Evolutionary conservation across 2,113 vertebrate genomes (phyloP).

Genomic region (Cynoglossus semilaevis): DNA sequence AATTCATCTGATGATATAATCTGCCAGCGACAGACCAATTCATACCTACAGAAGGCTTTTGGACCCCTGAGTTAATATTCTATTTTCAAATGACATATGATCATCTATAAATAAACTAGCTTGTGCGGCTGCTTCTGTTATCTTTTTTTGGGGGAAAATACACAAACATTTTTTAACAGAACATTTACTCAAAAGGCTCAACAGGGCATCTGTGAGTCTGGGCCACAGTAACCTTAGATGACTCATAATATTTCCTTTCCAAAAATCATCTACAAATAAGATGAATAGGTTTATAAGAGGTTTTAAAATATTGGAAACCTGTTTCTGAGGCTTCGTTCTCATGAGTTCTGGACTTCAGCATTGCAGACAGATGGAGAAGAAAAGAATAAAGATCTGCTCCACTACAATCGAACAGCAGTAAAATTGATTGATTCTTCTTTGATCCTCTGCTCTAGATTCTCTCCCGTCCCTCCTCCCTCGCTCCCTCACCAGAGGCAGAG

Average conservation of each 20-base stretch:
- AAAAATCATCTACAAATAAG: too few relatives aligned
- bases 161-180: too few relatives aligned
- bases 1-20: background rate
- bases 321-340: too few relatives aligned
- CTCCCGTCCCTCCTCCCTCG: conserved; percentile 40
- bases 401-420: conserved; percentile 33
- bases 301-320: background rate
- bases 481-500: conserved; percentile 40
- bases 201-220: too few relatives aligned
- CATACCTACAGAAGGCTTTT: background rate
- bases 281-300: background rate
- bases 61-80: background rate
- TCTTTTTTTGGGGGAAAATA: too few relatives aligned
- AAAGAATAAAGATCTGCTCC: conserved; percentile 29
- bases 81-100: too few relatives aligned
- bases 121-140: too few relatives aligned
- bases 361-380: conserved; percentile 13
- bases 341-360: background rate
- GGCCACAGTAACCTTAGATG: too few relatives aligned
- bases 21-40: background rate
- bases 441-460: conserved; percentile 37
- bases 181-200: too few relatives aligned
- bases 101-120: too few relatives aligned
- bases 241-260: too few relatives aligned
- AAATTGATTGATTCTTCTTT: conserved; percentile 59